Base-by-base conservation (phyloP, 2,888 invertebrate species). In the Allophyes oxyacanthae region DNA sequence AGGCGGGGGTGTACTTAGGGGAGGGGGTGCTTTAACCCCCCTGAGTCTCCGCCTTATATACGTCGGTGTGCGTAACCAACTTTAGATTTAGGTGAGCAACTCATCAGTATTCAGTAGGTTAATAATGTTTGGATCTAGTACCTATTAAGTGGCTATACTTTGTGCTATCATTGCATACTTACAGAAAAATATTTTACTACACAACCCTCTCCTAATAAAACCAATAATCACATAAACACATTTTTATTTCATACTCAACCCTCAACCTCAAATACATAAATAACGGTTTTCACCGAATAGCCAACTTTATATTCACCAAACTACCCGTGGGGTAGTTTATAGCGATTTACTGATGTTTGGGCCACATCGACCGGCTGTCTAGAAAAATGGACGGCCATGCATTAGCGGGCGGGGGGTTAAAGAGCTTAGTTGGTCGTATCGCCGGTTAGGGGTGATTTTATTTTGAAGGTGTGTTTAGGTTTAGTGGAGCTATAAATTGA, bases 371-470 rank as follows among this genome's bases (percentile, higher is more conserved):
- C 79, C 82, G 78, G 77, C 81, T 78, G 85, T 81, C 83, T 83
- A 83, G 86, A 88, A 88, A 89, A 90, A 89, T 87, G 83, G 85
- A 83, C 82, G 83, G 77, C 81, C 63, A 83, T 86, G 84, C 87
- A 88, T 90, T 89, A 85, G 84, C 81, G 77, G 72, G 79, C 69
- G 81, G 81, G 81, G 84, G 85, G 86, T 83, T 87, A 79, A 83
- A 84, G 73, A 76, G 82, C 83, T 85, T 86, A 84, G 75, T 72
- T 74, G 66, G 65, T 71, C 75, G 79, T 78, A 82, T 79, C 72
- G 77, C 61, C 44, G 77, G 77, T 64, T 69, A 64, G 71, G 78
- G 77, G 78, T 78, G 77, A 79, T 77, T 82, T 82, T 84, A 82
- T 82, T 78, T 83, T 70, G 49, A 49, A 52, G 56, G 37, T 62